Conservation (phyloP, 2,888 invertebrate genomes). For the Hoplodrina ambigua region DNA sequence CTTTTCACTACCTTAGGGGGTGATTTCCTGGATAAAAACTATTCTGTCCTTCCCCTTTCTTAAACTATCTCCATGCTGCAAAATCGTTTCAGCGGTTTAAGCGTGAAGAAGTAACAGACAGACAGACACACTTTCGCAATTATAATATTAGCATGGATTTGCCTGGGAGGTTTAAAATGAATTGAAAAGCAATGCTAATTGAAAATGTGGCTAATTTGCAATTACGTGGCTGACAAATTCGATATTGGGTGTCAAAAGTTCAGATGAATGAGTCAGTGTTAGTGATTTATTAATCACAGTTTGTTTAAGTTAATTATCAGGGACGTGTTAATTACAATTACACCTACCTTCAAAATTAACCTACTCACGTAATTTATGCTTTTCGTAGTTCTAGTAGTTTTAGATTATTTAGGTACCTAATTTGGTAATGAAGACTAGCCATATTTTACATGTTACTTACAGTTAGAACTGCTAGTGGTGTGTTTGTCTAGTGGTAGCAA, state of each 20-base stretch:
- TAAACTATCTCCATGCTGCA: too few species aligned
- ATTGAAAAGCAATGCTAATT: slow-evolving; percentile 37
- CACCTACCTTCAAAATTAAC: slow-evolving; percentile 6
- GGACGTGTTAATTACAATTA: slow-evolving; percentile 32
- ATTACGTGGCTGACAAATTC: slow-evolving; percentile 50
- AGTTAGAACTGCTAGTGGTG: too few species aligned
- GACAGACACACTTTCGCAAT: too few species aligned
- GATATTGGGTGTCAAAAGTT: slow-evolving; percentile 42
- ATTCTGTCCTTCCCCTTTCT: too few species aligned
- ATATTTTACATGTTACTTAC: background rate
- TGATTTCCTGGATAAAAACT: too few species aligned
- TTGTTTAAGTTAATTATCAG: slow-evolving; percentile 37
- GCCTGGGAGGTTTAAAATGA: slow-evolving; percentile 1
- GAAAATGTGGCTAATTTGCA: slow-evolving; percentile 43
- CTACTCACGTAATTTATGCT: background rate
- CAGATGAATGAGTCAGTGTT: slow-evolving; percentile 35
- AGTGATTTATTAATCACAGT: slow-evolving; percentile 46
- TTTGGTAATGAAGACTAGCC: background rate
- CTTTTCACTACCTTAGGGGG: too few species aligned
- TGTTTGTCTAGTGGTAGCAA: too few species aligned
- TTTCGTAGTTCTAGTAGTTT: background rate
- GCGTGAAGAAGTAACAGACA: too few species aligned
- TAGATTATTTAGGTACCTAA: background rate
- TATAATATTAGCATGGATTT: too few species aligned
- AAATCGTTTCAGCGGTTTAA: too few species aligned